Evolutionary conservation across 1,140 invertebrate species (phyloP), one percentile per base, ranked within the genome.

Genomic region (Metaphire vulgaris): DNA sequence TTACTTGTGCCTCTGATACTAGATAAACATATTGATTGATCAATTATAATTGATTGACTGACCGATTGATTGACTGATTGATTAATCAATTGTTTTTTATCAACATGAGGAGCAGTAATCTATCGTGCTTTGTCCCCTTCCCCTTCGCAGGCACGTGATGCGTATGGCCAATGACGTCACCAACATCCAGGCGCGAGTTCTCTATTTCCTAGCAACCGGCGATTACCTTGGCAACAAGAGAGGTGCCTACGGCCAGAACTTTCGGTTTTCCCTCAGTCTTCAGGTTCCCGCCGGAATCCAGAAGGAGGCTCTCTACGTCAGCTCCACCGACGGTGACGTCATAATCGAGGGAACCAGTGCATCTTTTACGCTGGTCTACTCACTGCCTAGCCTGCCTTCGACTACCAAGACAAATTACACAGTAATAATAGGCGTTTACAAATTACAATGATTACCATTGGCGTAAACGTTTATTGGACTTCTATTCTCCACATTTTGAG

Each of bases 181-280:
- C n/a, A 76, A 41, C 29, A n/a, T 30, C 29, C n/a, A 16, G 31
- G 6, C 26, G 15, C 31, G 30, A 6, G 15, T 56, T 15, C 33
- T 71, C 16, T 76, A 72, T 41, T 76, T 76, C 68, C 26, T 64
- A 33, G 67, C 75, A 26, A 56, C 75, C 26, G 14, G 1, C 29
- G 33, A 26, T 26, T 76, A 33, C 56, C 75, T 76, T 0, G 78
- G 78, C 15, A 33, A 70, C 75, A 79, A 79, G 72, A n/a, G 30
- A 21, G 31, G 34, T 33, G 31, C 78, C 28, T 79, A 79, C 28
- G 75, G 75, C 21, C 75, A 77, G 65, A 68, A 67, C 2, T 31
- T 79, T 2, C 16, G 32, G 1, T 2, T 76, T 2, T 34, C 31
- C 21, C 75, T 76, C 64, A 74, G 28, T 26, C 6, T 14, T 31